Conservation (phyloP, 2,888 invertebrate genomes). For the Tinea semifulvella region DNA sequence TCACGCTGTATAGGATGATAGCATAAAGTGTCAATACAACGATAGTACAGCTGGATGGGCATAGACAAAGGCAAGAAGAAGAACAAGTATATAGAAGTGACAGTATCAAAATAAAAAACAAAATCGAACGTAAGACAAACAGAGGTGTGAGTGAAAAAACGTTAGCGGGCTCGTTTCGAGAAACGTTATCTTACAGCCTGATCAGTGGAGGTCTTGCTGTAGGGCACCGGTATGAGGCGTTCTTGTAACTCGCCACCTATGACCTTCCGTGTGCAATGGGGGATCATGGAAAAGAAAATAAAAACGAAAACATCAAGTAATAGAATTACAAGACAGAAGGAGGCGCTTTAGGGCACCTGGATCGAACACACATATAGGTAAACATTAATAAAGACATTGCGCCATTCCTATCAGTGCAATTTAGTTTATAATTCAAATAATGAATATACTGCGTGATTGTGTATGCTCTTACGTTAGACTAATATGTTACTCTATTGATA, state of each 20-base stretch:
- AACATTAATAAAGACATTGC: too few relatives aligned
- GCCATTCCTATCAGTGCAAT: too few relatives aligned
- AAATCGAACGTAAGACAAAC: not conserved
- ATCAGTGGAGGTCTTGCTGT: constrained; percentile 99
- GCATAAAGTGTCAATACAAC: constrained; percentile 3
- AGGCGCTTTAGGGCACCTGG: constrained; percentile 5
- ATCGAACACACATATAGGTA: too few relatives aligned
- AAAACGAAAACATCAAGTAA: constrained; percentile 65
- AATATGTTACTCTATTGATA: too few relatives aligned
- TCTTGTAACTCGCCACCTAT: constrained; percentile 99
- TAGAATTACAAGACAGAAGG: constrained; percentile 32
- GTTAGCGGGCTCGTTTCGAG: constrained; percentile 30
- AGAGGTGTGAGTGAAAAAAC: constrained; percentile 32
- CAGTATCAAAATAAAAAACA: not conserved
- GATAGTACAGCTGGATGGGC: not conserved
- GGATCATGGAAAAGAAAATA: constrained; percentile 79
- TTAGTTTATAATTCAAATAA: too few relatives aligned
- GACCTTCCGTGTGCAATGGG: constrained; percentile 94
- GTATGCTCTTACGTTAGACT: too few relatives aligned
- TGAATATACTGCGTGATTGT: too few relatives aligned
- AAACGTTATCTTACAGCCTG: constrained; percentile 90
- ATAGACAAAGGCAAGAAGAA: constrained; percentile 2
- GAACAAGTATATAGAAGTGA: not conserved
- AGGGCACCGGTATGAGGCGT: constrained; percentile 99
- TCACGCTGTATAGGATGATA: not conserved